Percentiles rank a stretch among this genome's conserved stretches.
Conservation (phyloP, 2,797 vertebrate species). For the Tadarida brasiliensis region DNA sequence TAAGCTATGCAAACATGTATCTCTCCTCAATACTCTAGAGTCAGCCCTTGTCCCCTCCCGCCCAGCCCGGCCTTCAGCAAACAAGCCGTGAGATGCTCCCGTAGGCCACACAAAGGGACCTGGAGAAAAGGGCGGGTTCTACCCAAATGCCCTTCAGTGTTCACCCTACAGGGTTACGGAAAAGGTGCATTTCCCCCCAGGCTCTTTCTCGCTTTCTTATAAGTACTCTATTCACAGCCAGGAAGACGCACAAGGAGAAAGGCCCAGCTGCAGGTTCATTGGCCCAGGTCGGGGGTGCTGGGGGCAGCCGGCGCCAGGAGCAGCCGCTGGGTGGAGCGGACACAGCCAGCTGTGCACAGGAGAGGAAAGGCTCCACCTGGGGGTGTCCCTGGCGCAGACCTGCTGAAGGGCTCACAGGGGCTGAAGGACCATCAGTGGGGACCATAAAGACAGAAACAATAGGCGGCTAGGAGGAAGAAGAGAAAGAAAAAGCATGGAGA, state of each 20-base stretch:
- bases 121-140: not conserved
- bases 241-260: not conserved
- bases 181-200: not conserved
- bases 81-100: not conserved
- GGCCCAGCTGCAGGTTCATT: no score
- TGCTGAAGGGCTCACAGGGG: not conserved
- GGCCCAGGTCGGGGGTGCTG: fast-evolving
- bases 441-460: not conserved
- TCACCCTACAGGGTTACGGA: not conserved
- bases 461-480: not conserved
- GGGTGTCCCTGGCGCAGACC: not conserved
- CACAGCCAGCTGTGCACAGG: not conserved
- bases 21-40: not conserved
- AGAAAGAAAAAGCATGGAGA: not conserved
- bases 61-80: not conserved
- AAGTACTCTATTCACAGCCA: not conserved
- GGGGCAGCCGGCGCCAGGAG: not conserved
- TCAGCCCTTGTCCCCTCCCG: constrained; percentile 34
- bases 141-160: not conserved
- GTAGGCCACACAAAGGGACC: not conserved
- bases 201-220: not conserved
- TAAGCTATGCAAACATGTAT: constrained; percentile 44
- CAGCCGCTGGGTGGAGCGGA: not conserved
- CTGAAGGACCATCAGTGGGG: no score
- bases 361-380: not conserved